Evolutionary conservation across 30 jellyfish, hydroid and myxozoan species (phyloP).

Genomic region (Aurelia aurita): DNA sequence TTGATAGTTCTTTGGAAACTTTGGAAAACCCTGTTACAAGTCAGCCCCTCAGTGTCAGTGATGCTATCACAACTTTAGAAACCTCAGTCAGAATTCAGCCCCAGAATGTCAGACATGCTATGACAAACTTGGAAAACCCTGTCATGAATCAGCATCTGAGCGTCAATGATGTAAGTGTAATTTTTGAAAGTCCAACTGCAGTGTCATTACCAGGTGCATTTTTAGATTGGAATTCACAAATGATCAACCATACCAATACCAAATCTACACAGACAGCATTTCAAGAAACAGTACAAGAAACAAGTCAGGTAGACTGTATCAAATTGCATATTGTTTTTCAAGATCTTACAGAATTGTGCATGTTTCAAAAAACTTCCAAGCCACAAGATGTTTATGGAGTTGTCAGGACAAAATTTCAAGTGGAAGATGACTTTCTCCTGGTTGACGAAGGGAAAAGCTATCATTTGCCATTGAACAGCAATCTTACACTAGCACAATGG

Average conservation of each 20-base stretch:
- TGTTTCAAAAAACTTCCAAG: not conserved
- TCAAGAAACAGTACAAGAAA: not conserved
- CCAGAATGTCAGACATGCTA: not conserved
- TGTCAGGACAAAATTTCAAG: not conserved
- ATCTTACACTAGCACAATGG: slow-evolving; percentile 9
- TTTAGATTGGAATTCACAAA: slow-evolving; percentile 2
- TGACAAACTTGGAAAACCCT: not conserved
- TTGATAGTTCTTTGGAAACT: not conserved
- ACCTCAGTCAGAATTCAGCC: not conserved
- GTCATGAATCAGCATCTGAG: not conserved
- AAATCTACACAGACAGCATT: not conserved
- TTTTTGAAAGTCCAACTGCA: not conserved
- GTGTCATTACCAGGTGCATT: slow-evolving; percentile 7
- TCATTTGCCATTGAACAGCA: slow-evolving; percentile 5
- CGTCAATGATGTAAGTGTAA: not conserved
- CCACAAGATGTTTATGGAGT: slow-evolving; percentile 3
- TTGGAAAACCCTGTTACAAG: not conserved
- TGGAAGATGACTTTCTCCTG: slow-evolving; percentile 3
- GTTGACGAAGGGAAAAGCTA: not conserved
- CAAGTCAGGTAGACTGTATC: not conserved
- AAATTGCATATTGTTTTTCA: not conserved
- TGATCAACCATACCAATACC: not conserved
- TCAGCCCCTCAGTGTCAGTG: slow-evolving; percentile 4
- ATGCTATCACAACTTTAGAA: not conserved
- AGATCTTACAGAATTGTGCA: not conserved